Base-by-base conservation (phyloP, 2,888 invertebrate species). In the Ommatoiulus sabulosus region DNA sequence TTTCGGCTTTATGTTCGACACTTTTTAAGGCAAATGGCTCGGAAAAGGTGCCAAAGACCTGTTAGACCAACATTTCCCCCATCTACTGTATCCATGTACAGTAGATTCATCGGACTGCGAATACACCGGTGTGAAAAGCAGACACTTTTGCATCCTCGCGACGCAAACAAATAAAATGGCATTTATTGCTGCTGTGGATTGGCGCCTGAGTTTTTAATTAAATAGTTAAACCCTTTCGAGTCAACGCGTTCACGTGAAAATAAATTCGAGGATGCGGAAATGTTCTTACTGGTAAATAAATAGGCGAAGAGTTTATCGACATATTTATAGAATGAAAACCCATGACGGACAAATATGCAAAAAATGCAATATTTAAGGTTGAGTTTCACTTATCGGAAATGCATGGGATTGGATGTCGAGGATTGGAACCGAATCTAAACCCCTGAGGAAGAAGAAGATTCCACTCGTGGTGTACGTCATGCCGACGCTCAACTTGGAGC, bases 1-100 rank as follows among this genome's bases (percentile, higher is more conserved):
- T 80, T 35, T 80, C 35, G 80, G 80, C 80, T 80, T 80, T 80
- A 80, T 80, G 80, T 80, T 80, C 80, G 80, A 12, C 35, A 80
- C 80, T 80, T 80, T 80, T 35, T 80, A 35, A 35, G 80, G 80
- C 35, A 80, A 80, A 80, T 80, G 80, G 80, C 80, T 80, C 35
- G 80, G 80, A 80, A 80, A 80, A 12, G 24, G 80, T 80, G 80
- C 35, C 80, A 35, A 80, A 80, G 80, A 80, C 80, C 80, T 80
- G 80, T 80, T 80, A 80, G 80, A 80, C 80, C 80, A 80, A 80
- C 80, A 20, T 80, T 80, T 35, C 12, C 20, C n/a, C n/a, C 80
- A 80, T 80, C 15, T 12, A 35, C 35, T 35, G 15, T 7, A 5
- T 7, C 46, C 46, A 7, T 46, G 8, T 46, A 46, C 46, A 46